Conservation (phyloP, 2,113 vertebrate species). For the Aleadryas rufinucha region DNA sequence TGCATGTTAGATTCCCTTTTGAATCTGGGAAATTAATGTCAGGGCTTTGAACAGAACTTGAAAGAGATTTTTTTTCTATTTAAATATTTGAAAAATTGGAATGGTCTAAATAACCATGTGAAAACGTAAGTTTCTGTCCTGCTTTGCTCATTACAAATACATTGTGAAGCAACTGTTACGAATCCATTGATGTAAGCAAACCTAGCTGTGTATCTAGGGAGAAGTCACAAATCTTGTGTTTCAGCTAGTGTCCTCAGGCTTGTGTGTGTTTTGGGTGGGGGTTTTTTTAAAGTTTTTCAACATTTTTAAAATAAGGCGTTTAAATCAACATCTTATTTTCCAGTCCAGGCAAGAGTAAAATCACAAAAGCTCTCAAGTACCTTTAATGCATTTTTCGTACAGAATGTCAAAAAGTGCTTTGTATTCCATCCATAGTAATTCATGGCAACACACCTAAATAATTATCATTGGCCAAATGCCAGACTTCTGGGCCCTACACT, state of each 20-base stretch:
- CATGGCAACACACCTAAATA: background rate
- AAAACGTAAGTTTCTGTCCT: background rate
- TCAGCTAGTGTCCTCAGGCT: background rate
- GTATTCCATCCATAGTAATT: background rate
- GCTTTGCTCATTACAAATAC: background rate
- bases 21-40: background rate
- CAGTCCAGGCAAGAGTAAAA: background rate
- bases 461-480: background rate
- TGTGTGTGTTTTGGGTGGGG: background rate
- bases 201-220: background rate
- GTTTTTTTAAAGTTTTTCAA: background rate
- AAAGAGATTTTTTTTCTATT: background rate
- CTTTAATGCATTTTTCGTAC: background rate
- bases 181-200: background rate
- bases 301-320: background rate
- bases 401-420: background rate
- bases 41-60: background rate
- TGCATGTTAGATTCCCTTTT: background rate
- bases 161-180: background rate
- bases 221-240: background rate
- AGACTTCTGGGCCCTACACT: background rate
- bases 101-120: background rate
- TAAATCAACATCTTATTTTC: background rate
- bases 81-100: background rate
- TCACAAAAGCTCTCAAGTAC: background rate